phyloP scores from a whole-genome alignment of 2,888 invertebrate genomes.

The Mallateleia sp. region DNA sequence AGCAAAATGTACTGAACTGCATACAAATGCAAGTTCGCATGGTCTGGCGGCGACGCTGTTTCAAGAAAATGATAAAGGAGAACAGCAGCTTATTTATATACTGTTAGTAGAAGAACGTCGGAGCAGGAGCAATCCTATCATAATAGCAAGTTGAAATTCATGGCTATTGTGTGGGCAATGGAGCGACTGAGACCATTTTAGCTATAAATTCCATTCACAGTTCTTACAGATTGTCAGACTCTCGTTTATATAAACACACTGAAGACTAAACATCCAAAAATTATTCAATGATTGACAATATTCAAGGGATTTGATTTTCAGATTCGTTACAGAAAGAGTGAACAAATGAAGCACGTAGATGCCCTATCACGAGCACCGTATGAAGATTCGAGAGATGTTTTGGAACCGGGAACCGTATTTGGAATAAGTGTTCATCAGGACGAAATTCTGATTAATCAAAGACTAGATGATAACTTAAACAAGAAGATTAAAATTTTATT shows the following conservation, averaged over 20 bases:
- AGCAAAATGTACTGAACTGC: not conserved
- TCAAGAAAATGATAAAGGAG: not conserved
- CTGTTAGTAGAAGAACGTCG: not conserved
- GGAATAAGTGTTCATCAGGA: no score
- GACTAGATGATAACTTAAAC: no score
- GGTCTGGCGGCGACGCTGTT: not conserved
- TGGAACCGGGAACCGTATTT: not conserved
- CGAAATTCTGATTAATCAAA: conserved; percentile 5
- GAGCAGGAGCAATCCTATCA: not conserved
- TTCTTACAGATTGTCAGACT: not conserved
- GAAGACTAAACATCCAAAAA: not conserved
- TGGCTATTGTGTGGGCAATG: no score
- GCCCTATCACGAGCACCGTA: conserved; percentile 28
- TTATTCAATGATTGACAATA: no score
- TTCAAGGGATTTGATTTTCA: conserved; percentile 35
- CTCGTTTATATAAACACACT: not conserved
- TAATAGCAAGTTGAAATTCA: no score
- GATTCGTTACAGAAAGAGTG: conserved; percentile 14
- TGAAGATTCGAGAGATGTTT: no score
- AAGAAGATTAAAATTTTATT: no score
- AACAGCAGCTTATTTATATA: not conserved
- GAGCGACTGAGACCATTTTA: no score
- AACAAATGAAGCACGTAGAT: conserved; percentile 46
- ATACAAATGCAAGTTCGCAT: not conserved
- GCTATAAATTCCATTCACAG: no score